A percentile compares a stretch with the other conserved stretches of the same genome.
Evolutionary conservation across 2,888 invertebrate species (phyloP).

Genomic region (Phyto melanocephala): DNA sequence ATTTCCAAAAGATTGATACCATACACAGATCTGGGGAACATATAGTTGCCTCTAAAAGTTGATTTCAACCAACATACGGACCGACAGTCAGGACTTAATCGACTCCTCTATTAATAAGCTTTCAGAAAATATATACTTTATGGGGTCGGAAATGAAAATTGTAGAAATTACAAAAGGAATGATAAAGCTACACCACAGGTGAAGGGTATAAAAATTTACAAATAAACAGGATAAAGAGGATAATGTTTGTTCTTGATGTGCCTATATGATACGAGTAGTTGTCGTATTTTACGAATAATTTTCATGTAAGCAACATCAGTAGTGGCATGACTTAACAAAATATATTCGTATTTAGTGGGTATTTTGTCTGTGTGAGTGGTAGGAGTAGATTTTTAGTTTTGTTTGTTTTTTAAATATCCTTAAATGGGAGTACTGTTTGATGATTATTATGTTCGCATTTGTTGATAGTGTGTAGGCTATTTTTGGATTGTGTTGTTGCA

Average conservation of each 20-base stretch:
- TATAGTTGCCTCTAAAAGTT: too few relatives aligned
- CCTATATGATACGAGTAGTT: not conserved
- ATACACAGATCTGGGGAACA: too few relatives aligned
- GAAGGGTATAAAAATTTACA: constrained; percentile 25
- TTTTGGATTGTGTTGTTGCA: not conserved
- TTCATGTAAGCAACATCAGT: not conserved
- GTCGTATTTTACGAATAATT: constrained; percentile 1
- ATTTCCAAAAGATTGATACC: too few relatives aligned
- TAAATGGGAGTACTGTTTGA: constrained; percentile 37
- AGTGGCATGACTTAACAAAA: constrained; percentile 13
- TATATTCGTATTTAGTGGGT: not conserved
- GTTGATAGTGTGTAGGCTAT: constrained; percentile 25
- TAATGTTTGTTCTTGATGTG: not conserved
- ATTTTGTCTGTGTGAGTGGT: constrained; percentile 24
- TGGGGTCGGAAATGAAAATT: constrained; percentile 48
- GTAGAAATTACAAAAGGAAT: constrained; percentile 13
- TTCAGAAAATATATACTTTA: too few relatives aligned
- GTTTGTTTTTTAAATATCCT: constrained; percentile 18
- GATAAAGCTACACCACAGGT: too few relatives aligned
- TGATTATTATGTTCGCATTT: constrained; percentile 39
- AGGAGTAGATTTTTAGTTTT: constrained; percentile 20
- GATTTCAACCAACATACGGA: too few relatives aligned
- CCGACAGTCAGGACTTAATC: too few relatives aligned
- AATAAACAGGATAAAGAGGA: constrained; percentile 1
- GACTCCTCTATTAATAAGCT: too few relatives aligned